phyloP scores from a whole-genome alignment of 2,888 invertebrate species.

The Eupeodes latifasciatus region DNA sequence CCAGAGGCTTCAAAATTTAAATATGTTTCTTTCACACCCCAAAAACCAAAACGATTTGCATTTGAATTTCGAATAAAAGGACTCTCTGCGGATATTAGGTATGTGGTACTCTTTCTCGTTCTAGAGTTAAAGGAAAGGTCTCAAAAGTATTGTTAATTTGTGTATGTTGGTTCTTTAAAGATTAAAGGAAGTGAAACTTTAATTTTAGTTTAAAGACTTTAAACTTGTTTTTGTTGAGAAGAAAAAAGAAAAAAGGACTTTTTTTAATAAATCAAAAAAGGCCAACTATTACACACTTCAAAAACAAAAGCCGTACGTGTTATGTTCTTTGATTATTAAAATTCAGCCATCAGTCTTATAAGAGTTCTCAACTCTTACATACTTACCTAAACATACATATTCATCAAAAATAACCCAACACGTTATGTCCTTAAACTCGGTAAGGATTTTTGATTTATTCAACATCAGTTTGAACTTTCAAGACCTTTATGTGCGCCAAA shows the following conservation, averaged over 20 bases:
- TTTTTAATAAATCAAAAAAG: background rate
- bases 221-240: background rate
- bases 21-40: conserved; percentile 20
- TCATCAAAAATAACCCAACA: background rate
- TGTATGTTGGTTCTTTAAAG: no score
- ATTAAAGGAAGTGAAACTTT: background rate
- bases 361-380: background rate
- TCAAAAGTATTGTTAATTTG: background rate
- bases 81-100: background rate
- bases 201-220: background rate
- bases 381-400: background rate
- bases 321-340: background rate
- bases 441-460: conserved; percentile 14
- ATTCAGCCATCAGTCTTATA: background rate
- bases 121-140: background rate
- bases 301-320: background rate
- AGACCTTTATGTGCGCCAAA: conserved; percentile 7
- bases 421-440: conserved; percentile 3
- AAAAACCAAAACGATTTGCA: conserved; percentile 17
- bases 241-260: background rate
- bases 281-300: background rate
- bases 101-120: no score
- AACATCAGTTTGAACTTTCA: conserved; percentile 27
- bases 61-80: background rate
- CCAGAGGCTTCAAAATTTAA: conserved; percentile 14